Percentiles rank a stretch among this genome's conserved stretches.
These are phyloP conservation scores for Dendrocincla tyrannina DNA, from an alignment of 2,797 vertebrate genomes.

Conservation along the genomic window DNA sequence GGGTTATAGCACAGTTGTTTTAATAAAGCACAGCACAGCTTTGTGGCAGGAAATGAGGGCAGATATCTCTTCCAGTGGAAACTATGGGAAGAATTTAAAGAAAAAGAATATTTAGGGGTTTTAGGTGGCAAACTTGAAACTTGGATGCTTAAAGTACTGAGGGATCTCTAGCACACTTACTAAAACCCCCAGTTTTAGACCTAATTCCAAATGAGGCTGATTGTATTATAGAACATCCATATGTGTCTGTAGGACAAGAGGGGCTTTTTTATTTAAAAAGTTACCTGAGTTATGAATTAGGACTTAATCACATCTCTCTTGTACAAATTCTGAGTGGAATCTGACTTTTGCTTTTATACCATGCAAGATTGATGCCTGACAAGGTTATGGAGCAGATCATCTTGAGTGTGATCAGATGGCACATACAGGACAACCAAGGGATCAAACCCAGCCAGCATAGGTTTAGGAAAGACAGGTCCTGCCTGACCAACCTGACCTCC, in stretches of 20 bases:
- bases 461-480: neutral
- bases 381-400: neutral
- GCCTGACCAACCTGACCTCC: neutral
- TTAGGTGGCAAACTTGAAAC: neutral
- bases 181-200: neutral
- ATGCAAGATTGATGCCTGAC: neutral
- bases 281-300: neutral
- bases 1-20: neutral
- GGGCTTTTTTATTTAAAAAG: neutral
- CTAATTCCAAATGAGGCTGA: neutral
- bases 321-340: neutral
- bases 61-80: slow-evolving; percentile 29
- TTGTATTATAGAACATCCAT: neutral
- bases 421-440: neutral
- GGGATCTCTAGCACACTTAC: neutral
- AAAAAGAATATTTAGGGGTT: neutral
- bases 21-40: slow-evolving; percentile 1
- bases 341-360: neutral
- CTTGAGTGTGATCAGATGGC: neutral
- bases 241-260: neutral
- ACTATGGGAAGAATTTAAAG: slow-evolving; percentile 48
- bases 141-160: neutral
- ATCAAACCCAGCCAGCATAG: neutral
- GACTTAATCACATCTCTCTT: neutral
- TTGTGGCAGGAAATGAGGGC: slow-evolving; percentile 47